phyloP scores from a whole-genome alignment of 2,888 invertebrate genomes.

The Cheilosia grossa region DNA sequence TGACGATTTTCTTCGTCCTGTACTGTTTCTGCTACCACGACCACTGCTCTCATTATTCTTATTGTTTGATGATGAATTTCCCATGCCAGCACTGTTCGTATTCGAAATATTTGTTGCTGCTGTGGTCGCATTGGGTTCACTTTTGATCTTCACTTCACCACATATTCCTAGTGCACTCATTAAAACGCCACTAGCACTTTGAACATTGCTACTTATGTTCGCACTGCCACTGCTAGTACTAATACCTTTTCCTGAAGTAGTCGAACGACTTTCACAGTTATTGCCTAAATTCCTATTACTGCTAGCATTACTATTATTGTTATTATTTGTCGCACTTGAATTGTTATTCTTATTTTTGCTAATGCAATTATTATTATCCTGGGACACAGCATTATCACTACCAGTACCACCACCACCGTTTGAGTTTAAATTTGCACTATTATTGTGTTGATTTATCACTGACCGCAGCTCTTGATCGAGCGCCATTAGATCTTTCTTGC shows the following conservation, averaged over 20 bases:
- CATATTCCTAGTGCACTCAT: conserved; percentile 77
- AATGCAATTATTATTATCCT: conserved; percentile 81
- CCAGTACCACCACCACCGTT: conserved; percentile 26
- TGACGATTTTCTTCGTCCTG: conserved; percentile 30
- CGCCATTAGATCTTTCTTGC: conserved; percentile 92
- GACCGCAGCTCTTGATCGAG: conserved; percentile 88
- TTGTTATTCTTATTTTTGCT: conserved; percentile 81
- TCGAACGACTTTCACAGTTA: conserved; percentile 73
- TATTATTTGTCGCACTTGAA: conserved; percentile 76
- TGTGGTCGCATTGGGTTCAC: conserved; percentile 80
- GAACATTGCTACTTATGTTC: conserved; percentile 82
- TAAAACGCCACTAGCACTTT: conserved; percentile 25
- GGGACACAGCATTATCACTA: conserved; percentile 78
- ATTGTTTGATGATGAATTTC: conserved; percentile 79
- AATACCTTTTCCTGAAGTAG: conserved; percentile 76
- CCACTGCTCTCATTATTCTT: conserved; percentile 54
- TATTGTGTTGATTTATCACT: conserved; percentile 83
- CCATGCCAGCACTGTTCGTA: conserved; percentile 80
- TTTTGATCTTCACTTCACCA: conserved; percentile 80
- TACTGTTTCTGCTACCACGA: conserved; percentile 78
- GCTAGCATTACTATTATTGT: conserved; percentile 82
- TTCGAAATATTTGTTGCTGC: conserved; percentile 81
- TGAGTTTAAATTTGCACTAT: conserved; percentile 75
- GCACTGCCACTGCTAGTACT: conserved; percentile 77
- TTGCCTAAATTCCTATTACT: conserved; percentile 60